Percentiles rank a stretch among this genome's conserved stretches.
Evolutionary conservation across 2,888 invertebrate species (phyloP).

Genomic region (Trichogramma evanescens): DNA sequence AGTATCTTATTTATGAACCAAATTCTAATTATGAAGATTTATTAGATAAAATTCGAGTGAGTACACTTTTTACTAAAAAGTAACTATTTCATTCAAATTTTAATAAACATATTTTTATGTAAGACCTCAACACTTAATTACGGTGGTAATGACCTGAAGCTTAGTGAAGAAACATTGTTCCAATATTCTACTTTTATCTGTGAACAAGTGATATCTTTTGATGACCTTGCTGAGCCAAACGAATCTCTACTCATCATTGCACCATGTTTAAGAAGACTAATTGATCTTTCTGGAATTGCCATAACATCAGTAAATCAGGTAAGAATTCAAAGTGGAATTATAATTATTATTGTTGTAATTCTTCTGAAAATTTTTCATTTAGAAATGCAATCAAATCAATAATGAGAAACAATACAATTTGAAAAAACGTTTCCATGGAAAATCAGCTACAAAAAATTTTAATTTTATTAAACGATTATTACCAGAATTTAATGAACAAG

Average conservation of each 20-base stretch:
- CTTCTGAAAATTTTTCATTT: too few species aligned
- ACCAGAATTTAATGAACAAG: too few species aligned
- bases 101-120: neutral
- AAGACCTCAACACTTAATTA: too few species aligned
- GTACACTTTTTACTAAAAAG: neutral
- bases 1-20: conserved; percentile 62
- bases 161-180: conserved; percentile 67
- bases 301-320: too few species aligned
- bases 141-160: conserved; percentile 25
- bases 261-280: conserved; percentile 68
- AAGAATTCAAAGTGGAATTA: too few species aligned
- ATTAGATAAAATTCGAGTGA: conserved; percentile 58
- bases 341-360: too few species aligned
- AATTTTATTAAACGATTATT: too few species aligned
- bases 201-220: conserved; percentile 62
- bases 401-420: too few species aligned
- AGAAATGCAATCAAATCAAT: too few species aligned
- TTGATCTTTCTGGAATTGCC: conserved; percentile 62
- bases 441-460: too few species aligned
- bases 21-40: conserved; percentile 72
- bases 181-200: conserved; percentile 75
- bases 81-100: neutral
- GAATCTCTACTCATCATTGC: conserved; percentile 60
- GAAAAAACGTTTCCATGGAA: too few species aligned
- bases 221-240: conserved; percentile 53